Evolutionary conservation across 2,113 vertebrate species (phyloP), one percentile per base, ranked within the genome.

Genomic region (Vanacampus margaritifer): DNA sequence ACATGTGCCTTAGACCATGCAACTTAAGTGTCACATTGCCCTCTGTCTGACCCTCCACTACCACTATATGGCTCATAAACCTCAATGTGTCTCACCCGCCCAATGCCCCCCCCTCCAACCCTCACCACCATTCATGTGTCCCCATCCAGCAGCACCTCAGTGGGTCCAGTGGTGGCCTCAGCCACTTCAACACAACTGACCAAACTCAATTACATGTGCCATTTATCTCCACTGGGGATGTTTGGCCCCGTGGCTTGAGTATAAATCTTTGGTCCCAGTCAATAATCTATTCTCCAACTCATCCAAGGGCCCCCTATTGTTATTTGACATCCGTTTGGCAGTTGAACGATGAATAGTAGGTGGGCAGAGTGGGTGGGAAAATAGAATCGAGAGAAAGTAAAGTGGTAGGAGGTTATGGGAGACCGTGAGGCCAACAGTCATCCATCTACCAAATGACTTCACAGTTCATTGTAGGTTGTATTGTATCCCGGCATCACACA

Each of bases 181-280:
- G 84, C 78, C 79, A 77, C 80, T 86, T 68, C 82, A 89, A 85
- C 79, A 88, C 81, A 80, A 89, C 81, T 67, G 88, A 87, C 89
- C 84, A 90, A 86, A 89, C 88, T 87, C 90, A 90, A 90, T 89
- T 88, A 88, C 84, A 87, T 89, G 86, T 87, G 73, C 83, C 87
- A 89, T 90, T 89, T 85, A 89, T 91, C 86, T 89, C 75, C 69
- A 57, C 76, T 74, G 72, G 73, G 82, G 80, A 74, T 76, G 77
- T 76, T 75, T 82, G 82, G 83, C 77, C 84, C 85, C 61, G 79
- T 86, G 86, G 83, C 88, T 86, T 84, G 79, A 85, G 84, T 72
- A 84, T 91, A 90, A 91, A 91, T 91, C 89, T 91, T 84, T 79
- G 81, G 80, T 84, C 85, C 75, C 82, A 88, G 90, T 90, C 89